Evolutionary conservation across 2,797 vertebrate genomes (phyloP), one percentile per base, ranked within the genome.

Genomic region (Lacerta viridis): DNA sequence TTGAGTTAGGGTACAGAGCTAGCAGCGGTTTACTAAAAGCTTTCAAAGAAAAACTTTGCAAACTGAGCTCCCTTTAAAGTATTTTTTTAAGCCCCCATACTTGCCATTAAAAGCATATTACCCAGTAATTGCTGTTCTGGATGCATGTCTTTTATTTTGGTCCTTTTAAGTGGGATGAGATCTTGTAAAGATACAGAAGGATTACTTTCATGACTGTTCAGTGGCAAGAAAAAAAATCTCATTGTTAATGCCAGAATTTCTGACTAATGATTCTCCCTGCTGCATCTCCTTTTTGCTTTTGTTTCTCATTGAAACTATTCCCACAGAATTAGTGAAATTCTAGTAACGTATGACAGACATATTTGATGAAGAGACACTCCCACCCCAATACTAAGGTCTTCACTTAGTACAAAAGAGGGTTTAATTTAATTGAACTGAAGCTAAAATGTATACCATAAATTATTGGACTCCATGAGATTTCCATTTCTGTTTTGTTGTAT

Each of bases 171-270:
- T 10, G 20, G 83, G 69, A 89, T 39, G 87, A 93, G 91, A 95
- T 93, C 89, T 89, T 93, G 83, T 93, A 93, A 96, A 96, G 92
- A 96, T 90, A 94, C 17, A 90, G 85, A 86, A 5, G 7, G 84
- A 89, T 89, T 88, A 80, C 93, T 91, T 91, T 90, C 87, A 87
- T 84, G 92, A 87, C 76, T 93, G 86, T 88, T 86, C 80, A 89
- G 68, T 20, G 50, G 88, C 27, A 92, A 36, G 36, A 39, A 68
- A 64, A 94, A 94, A 83, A 90, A 83, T 82, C 33, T 89, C 27
- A 86, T 84, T 86, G 81, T 86, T 94, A 91, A 93, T 83, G 89
- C 11, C 1, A 2, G 41, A 82, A 84, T 84, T 39, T 1, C 66
- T 86, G 83, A 88, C 90, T 94, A 88, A 87, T 92, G 25, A 68